These are phyloP conservation scores for Malacosoma neustria DNA, from an alignment of 2,888 invertebrate genomes.

Conservation along the genomic window DNA sequence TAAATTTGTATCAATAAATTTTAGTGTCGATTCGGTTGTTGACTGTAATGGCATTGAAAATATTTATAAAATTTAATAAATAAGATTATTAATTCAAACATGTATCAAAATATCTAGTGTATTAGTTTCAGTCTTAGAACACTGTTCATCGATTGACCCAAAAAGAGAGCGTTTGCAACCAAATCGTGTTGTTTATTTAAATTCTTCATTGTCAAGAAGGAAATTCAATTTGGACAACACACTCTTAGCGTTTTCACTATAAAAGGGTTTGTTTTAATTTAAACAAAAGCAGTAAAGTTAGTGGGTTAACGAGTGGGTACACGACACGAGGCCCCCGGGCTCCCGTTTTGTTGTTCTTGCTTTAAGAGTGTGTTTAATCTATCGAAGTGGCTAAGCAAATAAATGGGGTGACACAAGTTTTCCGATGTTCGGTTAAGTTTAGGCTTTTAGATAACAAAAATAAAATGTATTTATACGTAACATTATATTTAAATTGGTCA, in stretches of 20 bases:
- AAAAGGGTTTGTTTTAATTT: conserved; percentile 32
- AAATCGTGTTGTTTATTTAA: conserved; percentile 17
- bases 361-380: neutral
- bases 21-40: too few species aligned
- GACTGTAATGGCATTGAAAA: too few species aligned
- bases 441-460: too few species aligned
- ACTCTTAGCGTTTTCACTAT: conserved; percentile 18
- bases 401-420: neutral
- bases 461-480: too few species aligned
- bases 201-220: conserved; percentile 21
- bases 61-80: too few species aligned
- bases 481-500: too few species aligned
- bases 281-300: conserved; percentile 41
- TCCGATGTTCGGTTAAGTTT: too few species aligned
- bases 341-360: neutral
- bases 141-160: conserved; percentile 1
- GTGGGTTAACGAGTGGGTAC: conserved; percentile 31
- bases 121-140: too few species aligned
- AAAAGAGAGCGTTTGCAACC: conserved; percentile 19
- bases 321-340: neutral
- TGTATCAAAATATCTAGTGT: too few species aligned
- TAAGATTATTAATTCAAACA: too few species aligned
- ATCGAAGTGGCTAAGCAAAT: neutral
- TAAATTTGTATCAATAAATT: too few species aligned
- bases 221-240: conserved; percentile 29